Percentiles rank a stretch among this genome's conserved stretches.
Evolutionary conservation across 2,113 vertebrate genomes (phyloP).

Genomic region (Zosterops hypoxanthus): DNA sequence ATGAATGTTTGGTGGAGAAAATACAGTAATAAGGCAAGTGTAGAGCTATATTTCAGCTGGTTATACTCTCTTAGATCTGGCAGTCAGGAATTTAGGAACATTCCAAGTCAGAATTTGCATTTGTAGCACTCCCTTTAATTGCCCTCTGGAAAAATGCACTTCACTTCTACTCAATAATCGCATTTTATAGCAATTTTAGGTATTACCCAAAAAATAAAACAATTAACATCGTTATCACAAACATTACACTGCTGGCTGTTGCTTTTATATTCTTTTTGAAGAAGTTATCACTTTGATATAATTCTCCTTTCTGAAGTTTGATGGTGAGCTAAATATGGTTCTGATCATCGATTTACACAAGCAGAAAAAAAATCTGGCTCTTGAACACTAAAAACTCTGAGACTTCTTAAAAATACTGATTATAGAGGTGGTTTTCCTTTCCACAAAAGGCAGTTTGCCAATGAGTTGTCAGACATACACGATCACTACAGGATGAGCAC

Average conservation of each 20-base stretch:
- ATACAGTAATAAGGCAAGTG: background rate
- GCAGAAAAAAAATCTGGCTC: background rate
- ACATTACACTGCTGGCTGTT: background rate
- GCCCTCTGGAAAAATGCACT: background rate
- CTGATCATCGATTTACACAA: background rate
- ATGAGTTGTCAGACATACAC: background rate
- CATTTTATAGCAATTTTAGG: background rate
- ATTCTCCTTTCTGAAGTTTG: background rate
- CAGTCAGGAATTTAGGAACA: background rate
- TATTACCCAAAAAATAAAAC: background rate
- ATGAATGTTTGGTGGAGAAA: background rate
- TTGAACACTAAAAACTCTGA: conserved; percentile 11
- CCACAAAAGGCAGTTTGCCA: background rate
- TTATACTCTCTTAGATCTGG: background rate
- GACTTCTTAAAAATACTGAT: background rate
- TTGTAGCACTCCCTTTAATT: background rate
- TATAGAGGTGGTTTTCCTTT: background rate
- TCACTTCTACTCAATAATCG: background rate
- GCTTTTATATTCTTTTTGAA: background rate
- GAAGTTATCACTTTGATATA: background rate
- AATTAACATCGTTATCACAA: background rate
- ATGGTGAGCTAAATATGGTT: background rate
- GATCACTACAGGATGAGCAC: background rate
- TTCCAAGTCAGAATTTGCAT: background rate
- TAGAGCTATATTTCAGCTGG: background rate